Conservation (phyloP, 53 echinoderm and acorn worm genomes). For the Pentamera pediparva region DNA sequence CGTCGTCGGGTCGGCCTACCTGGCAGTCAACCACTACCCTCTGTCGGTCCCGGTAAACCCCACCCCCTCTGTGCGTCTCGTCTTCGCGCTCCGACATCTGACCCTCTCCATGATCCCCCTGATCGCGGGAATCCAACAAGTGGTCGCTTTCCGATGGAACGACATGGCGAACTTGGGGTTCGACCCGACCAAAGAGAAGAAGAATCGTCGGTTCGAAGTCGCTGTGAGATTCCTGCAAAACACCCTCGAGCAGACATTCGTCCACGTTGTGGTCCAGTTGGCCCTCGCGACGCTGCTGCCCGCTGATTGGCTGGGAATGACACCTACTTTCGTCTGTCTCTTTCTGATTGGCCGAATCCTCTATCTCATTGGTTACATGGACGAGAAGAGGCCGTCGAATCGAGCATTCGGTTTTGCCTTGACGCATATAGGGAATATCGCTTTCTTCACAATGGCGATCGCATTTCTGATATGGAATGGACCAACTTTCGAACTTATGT, state of each 20-base stretch:
- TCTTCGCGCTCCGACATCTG: constrained; percentile 5
- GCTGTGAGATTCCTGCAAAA: constrained; percentile 4
- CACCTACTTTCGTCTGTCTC: background rate
- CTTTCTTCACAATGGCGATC: background rate
- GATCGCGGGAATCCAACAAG: background rate
- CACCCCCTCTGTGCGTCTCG: background rate
- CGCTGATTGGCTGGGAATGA: background rate
- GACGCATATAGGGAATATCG: background rate
- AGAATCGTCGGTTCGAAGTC: background rate
- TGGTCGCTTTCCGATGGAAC: background rate
- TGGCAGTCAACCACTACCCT: background rate
- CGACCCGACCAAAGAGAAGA: constrained; percentile 17
- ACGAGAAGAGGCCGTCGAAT: background rate
- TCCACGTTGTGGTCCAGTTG: constrained; percentile 12
- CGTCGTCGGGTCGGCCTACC: no score
- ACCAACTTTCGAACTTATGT: no score
- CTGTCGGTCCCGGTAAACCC: background rate
- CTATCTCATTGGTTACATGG: constrained; percentile 13
- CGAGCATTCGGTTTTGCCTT: constrained; percentile 17
- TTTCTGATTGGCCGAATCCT: constrained; percentile 18
- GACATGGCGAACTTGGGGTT: constrained; percentile 17
- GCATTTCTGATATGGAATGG: constrained; percentile 12
- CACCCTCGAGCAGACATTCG: constrained; percentile 16
- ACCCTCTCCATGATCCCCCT: constrained; percentile 8
- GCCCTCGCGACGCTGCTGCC: background rate